Percentiles rank a stretch among this genome's conserved stretches.
phyloP scores from a whole-genome alignment of 2,888 invertebrate species.

The Cheilosia pagana region DNA sequence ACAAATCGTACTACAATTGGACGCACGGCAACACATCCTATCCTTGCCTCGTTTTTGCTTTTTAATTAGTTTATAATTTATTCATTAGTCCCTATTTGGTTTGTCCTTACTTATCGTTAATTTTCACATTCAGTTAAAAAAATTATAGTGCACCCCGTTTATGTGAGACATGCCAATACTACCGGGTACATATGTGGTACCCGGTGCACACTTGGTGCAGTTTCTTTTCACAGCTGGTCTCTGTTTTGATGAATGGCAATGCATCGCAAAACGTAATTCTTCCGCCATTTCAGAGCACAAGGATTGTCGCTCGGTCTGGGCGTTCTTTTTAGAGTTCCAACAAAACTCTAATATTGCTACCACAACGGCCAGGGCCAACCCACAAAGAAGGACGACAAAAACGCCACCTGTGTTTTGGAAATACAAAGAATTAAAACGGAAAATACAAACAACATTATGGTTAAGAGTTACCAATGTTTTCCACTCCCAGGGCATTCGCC shows the following conservation, averaged over 20 bases:
- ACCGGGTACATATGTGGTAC: conserved; percentile 88
- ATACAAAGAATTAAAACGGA: conserved; percentile 9
- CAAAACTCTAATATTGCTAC: conserved; percentile 97
- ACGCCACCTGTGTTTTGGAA: conserved; percentile 88
- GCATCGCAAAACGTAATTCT: conserved; percentile 95
- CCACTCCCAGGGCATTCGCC: conserved; percentile 93
- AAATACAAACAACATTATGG: not conserved
- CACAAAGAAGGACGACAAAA: conserved; percentile 97
- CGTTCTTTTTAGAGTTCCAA: conserved; percentile 95
- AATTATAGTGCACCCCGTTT: conserved; percentile 81
- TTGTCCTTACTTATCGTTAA: not conserved
- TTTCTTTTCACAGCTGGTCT: conserved; percentile 91
- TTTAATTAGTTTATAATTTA: not conserved
- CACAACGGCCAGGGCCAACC: conserved; percentile 94
- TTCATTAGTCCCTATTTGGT: conserved; percentile 21
- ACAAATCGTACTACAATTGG: not conserved
- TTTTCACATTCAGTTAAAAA: conserved; percentile 79
- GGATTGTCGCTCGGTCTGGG: conserved; percentile 92
- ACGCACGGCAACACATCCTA: not conserved
- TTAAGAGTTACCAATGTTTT: conserved; percentile 89
- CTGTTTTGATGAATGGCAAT: conserved; percentile 92
- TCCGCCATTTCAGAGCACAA: conserved; percentile 97
- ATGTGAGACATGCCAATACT: conserved; percentile 79
- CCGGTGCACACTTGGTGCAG: conserved; percentile 90
- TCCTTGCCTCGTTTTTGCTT: not conserved